Conservation (phyloP, 2,113 vertebrate genomes). For the Pipra filicauda region DNA sequence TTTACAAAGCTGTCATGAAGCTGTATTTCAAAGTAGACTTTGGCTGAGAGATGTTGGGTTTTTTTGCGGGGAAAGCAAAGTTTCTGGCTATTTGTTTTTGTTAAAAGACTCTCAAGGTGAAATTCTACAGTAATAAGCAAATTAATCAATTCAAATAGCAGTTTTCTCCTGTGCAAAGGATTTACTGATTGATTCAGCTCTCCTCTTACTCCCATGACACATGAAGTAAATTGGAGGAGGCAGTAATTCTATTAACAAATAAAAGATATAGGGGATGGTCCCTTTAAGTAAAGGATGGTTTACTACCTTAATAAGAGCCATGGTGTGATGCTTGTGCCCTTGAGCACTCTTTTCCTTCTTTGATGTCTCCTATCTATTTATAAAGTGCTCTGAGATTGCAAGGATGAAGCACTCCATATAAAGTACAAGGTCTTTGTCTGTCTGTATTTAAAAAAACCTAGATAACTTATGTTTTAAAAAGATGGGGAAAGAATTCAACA, state of each 20-base stretch:
- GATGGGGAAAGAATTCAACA: not conserved
- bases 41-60: not conserved
- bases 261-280: not conserved
- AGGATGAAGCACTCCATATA: constrained; percentile 10
- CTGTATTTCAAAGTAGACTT: not conserved
- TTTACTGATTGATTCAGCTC: not conserved
- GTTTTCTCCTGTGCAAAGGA: not conserved
- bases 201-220: not conserved
- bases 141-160: not conserved
- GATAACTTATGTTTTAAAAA: constrained; percentile 13
- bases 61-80: not conserved
- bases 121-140: not conserved
- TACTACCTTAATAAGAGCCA: constrained; percentile 17
- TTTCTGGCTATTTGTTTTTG: not conserved
- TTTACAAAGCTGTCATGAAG: not conserved
- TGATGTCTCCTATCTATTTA: constrained; percentile 41
- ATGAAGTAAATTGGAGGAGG: not conserved
- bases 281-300: constrained; percentile 16
- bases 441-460: not conserved
- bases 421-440: constrained; percentile 9
- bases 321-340: constrained; percentile 16
- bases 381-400: constrained; percentile 16
- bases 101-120: not conserved
- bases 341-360: constrained; percentile 32
- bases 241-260: not conserved